Base-by-base conservation (phyloP, 2,797 vertebrate species). In the Tapera naevia region DNA sequence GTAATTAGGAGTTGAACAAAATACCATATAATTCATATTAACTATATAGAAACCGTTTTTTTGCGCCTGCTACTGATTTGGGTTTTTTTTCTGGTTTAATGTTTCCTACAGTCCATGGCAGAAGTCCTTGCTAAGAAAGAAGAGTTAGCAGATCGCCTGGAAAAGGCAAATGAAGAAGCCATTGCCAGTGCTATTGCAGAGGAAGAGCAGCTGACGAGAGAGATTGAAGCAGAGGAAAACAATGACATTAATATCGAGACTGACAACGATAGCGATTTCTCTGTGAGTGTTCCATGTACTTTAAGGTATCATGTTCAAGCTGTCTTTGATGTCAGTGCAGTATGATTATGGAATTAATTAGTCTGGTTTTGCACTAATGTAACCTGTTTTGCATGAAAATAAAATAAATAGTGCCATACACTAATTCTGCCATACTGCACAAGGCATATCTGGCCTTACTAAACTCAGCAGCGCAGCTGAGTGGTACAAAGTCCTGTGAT, bases 71-170 rank as follows among this genome's bases (percentile, higher is more conserved):
- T 83, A 0, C 37, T 94, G 51, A 95, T 86, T 78, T 58, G n/a
- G 22, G 4, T 0, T 3, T 57, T 70, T 80, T 45, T 45, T 32
- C 62, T 88, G 22, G 5, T 89, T 67, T 87, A 13, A 0, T 82
- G 51, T 89, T 92, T 71, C 48, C 35, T 91, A 8, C 97, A 99
- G 98, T 99, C 99, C 37, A 99, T 99, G 99, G 99, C 99, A 74
- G 99, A 99, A 97, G 99, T 99, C 27, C 98, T 99, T 58, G 99
- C 99, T 35, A 99, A 99, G 96, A 99, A 99, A 91, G 99, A 99
- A 94, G 99, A 99, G 97, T 95, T 99, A 69, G 99, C 99, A 11
- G 99, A 99, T 95, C 98, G 99, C 3, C 97, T 99, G 89, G 99
- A 99, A 96, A 99, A 98, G 94, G 99, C 99, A 69, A 99, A 99